Evolutionary conservation across 2,888 invertebrate species (phyloP).

Genomic region (Metalampra italica): DNA sequence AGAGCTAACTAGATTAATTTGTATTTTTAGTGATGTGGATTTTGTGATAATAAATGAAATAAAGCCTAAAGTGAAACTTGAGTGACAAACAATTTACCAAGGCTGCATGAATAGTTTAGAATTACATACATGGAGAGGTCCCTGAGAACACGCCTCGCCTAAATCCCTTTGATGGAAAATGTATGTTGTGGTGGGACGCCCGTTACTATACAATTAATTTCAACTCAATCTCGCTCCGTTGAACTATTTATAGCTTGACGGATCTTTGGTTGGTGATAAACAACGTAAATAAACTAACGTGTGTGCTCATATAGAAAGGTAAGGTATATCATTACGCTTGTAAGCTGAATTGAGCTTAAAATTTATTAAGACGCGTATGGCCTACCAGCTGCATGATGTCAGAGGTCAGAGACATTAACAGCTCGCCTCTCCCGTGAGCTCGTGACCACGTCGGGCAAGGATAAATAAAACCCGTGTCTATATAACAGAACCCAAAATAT

Average conservation of each 20-base stretch:
- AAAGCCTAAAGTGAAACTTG: neutral
- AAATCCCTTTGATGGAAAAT: constrained; percentile 65
- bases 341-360: too few relatives aligned
- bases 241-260: constrained; percentile 30
- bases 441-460: too few relatives aligned
- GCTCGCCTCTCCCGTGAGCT: too few relatives aligned
- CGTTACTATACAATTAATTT: constrained; percentile 54
- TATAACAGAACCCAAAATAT: neutral
- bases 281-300: neutral
- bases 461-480: too few relatives aligned
- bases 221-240: constrained; percentile 40
- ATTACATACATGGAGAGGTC: constrained; percentile 2
- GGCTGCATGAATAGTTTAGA: constrained; percentile 1
- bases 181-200: constrained; percentile 46
- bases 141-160: constrained; percentile 18
- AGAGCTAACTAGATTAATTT: too few relatives aligned
- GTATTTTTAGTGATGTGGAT: too few relatives aligned
- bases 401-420: too few relatives aligned
- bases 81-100: neutral
- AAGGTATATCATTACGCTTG: too few relatives aligned
- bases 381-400: too few relatives aligned
- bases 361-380: too few relatives aligned
- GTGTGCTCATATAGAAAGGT: too few relatives aligned
- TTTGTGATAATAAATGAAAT: too few relatives aligned
- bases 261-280: neutral